These are phyloP conservation scores for Radopholus similis DNA, from an alignment of 1,140 invertebrate genomes.

Conservation along the genomic window DNA sequence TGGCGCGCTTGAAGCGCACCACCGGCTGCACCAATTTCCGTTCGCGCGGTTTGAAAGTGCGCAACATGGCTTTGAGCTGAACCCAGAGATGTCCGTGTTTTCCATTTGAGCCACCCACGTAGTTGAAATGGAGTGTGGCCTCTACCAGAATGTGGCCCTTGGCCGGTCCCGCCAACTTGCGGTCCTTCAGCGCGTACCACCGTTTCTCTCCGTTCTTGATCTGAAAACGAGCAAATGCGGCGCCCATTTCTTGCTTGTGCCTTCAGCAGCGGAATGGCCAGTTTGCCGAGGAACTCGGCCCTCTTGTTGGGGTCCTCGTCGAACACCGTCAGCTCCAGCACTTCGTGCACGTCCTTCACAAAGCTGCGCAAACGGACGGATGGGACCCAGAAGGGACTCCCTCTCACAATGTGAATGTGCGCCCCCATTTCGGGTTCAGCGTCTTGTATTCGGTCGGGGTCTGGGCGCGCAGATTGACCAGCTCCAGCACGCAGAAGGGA, in stretches of 20 bases:
- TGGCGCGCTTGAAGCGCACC: slow-evolving; percentile 82
- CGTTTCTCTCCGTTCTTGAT: slow-evolving; percentile 85
- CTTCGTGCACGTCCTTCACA: slow-evolving; percentile 92
- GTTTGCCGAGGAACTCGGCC: slow-evolving; percentile 90
- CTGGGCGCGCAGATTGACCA: slow-evolving; percentile 87
- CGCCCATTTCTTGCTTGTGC: slow-evolving; percentile 25
- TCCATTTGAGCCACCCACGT: slow-evolving; percentile 65
- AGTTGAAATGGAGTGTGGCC: slow-evolving; percentile 86
- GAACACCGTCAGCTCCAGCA: slow-evolving; percentile 92
- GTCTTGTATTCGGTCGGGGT: slow-evolving; percentile 99
- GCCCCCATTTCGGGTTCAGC: slow-evolving; percentile 90
- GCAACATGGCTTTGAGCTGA: slow-evolving; percentile 74
- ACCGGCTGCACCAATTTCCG: slow-evolving; percentile 89
- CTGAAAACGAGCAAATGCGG: slow-evolving; percentile 56
- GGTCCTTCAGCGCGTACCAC: slow-evolving; percentile 95
- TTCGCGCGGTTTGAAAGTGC: slow-evolving; percentile 90
- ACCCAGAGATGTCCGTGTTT: slow-evolving; percentile 61
- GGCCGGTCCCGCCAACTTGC: slow-evolving; percentile 78
- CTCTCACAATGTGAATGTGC: slow-evolving; percentile 94
- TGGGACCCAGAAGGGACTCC: not conserved
- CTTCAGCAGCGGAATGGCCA: slow-evolving; percentile 76
- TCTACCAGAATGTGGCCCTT: slow-evolving; percentile 93
- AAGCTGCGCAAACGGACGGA: slow-evolving; percentile 67
- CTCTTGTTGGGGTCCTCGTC: slow-evolving; percentile 97
- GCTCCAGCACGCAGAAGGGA: slow-evolving; percentile 92